These are phyloP conservation scores for Antheraea mylitta DNA, from an alignment of 1,140 invertebrate genomes.

Conservation along the genomic window DNA sequence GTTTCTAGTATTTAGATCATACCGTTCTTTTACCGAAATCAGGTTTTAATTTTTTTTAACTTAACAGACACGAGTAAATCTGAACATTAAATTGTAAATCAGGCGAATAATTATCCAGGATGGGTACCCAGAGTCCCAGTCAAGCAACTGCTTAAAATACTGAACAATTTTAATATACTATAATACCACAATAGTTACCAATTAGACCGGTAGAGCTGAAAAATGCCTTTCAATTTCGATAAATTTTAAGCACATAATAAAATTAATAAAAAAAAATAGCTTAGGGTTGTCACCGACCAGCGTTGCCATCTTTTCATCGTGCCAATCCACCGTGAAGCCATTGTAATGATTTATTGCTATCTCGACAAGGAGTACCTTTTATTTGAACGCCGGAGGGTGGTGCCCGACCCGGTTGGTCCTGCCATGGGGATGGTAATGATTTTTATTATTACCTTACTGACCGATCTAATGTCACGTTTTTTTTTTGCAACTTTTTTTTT, in stretches of 20 bases:
- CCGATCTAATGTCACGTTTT: too few species aligned
- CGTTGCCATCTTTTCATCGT: not conserved
- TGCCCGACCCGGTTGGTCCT: not conserved
- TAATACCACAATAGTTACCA: not conserved
- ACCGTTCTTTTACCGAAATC: too few species aligned
- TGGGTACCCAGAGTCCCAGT: too few species aligned
- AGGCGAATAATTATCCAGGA: too few species aligned
- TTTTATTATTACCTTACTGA: not conserved
- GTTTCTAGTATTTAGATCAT: too few species aligned
- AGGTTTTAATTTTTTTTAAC: too few species aligned
- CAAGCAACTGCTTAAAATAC: too few species aligned
- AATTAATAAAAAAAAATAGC: not conserved
- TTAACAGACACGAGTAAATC: too few species aligned
- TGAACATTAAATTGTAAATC: too few species aligned
- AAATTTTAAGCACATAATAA: not conserved
- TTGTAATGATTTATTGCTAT: conserved; percentile 13
- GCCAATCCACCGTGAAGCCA: conserved; percentile 16
- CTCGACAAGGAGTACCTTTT: not conserved
- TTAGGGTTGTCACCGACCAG: conserved; percentile 2
- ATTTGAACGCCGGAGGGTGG: not conserved
- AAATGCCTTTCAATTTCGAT: not conserved
- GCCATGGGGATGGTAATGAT: not conserved
- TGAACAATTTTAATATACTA: not conserved
- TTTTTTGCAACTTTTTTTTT: too few species aligned
- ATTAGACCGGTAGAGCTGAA: not conserved